phyloP scores from a whole-genome alignment of 1,140 invertebrate genomes.

The Thalassaphorura encarpata region DNA sequence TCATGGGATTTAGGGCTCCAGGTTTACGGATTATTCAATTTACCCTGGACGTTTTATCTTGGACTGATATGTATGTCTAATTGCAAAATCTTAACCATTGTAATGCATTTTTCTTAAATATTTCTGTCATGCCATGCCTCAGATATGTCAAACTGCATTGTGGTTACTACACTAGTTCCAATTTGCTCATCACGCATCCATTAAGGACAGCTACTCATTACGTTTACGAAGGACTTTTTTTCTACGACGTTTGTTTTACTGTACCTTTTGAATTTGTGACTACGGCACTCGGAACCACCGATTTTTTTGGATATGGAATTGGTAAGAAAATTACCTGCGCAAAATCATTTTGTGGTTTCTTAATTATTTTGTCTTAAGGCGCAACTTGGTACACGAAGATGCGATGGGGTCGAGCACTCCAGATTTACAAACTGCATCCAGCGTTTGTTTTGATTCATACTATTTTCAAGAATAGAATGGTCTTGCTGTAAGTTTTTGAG shows the following conservation, averaged over 20 bases:
- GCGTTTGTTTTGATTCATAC: too few species aligned
- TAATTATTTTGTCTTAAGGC: too few species aligned
- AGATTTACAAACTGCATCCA: constrained; percentile 14
- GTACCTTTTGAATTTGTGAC: constrained; percentile 14
- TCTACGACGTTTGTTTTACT: constrained; percentile 12
- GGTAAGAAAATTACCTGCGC: too few species aligned
- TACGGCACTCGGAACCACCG: not conserved
- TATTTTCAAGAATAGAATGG: too few species aligned
- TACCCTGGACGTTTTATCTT: not conserved
- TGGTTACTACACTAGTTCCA: constrained; percentile 13
- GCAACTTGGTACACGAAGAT: constrained; percentile 14
- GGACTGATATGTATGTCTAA: constrained; percentile 9
- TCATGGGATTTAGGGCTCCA: not conserved
- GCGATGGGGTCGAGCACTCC: constrained; percentile 11
- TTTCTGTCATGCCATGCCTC: not conserved
- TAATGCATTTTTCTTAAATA: too few species aligned
- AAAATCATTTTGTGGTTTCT: too few species aligned
- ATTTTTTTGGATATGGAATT: constrained; percentile 5
- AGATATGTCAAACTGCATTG: constrained; percentile 24
- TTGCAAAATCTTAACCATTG: too few species aligned
- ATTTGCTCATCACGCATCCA: constrained; percentile 13
- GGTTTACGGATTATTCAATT: constrained; percentile 3
- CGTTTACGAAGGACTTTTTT: constrained; percentile 12
- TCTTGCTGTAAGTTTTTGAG: too few species aligned
- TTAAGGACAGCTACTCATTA: constrained; percentile 8